Evolutionary conservation across 2,113 vertebrate species (phyloP), one percentile per base, ranked within the genome.

Genomic region (Pipa parva): DNA sequence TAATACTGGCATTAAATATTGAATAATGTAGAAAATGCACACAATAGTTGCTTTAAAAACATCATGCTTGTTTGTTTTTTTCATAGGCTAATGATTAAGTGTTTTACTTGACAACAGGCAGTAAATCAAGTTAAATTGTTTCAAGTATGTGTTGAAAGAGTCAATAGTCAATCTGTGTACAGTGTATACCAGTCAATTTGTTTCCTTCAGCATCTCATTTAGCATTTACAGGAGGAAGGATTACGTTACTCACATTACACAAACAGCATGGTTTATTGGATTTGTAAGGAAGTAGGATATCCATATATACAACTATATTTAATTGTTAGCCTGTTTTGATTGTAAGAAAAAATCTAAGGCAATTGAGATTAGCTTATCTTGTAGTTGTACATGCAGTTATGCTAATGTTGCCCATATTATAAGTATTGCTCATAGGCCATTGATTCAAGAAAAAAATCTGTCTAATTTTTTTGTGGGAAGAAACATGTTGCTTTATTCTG

Each of bases 241-340:
- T 79, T 84, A 71, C 77, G 71, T 83, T 85, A 78, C 81, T 87
- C 70, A 80, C 81, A 85, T 87, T 80, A 84, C 84, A 84, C 81
- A 86, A 84, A 84, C 79, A 83, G 84, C 81, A 80, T 81, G 72
- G 75, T 75, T 77, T 75, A 72, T 76, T 78, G 81, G 84, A 88
- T 86, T 85, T 81, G 75, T 80, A 87, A 82, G 61, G 81, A 78
- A 77, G 75, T 81, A 74, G 82, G 77, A 80, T 74, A 78, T 81
- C 84, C 80, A 81, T 75, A n/a, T n/a, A n/a, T n/a, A n/a, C n/a
- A n/a, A n/a, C 76, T 80, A 86, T 86, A 84, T 81, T 77, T 84
- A 83, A 87, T 91, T 74, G 77, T 84, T 91, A 85, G 74, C n/a
- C n/a, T n/a, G n/a, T 79, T 79, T 46, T 49, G 56, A 68, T 68